Conservation (phyloP, 1,140 invertebrate species). For the Ceratina australensis region DNA sequence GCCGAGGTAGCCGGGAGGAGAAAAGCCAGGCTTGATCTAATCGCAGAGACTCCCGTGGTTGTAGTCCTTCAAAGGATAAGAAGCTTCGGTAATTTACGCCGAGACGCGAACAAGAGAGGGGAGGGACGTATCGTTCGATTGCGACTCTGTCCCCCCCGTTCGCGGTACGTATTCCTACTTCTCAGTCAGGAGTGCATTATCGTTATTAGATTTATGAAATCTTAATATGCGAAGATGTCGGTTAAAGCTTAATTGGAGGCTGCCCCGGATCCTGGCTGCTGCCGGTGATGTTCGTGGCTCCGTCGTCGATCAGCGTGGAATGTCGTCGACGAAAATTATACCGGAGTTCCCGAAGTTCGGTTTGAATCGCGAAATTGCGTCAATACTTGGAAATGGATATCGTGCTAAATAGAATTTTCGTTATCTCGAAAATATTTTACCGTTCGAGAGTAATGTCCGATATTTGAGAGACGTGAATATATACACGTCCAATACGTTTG, state of each 20-base stretch:
- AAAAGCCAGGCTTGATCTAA: conserved; percentile 52
- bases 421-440: not conserved
- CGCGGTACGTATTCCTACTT: no score
- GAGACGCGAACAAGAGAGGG: conserved; percentile 13
- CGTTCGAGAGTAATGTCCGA: no score
- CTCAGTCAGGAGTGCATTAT: conserved; percentile 13
- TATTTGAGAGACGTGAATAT: no score
- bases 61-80: conserved; percentile 60
- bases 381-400: not conserved
- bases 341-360: not conserved
- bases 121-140: not conserved
- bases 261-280: not conserved
- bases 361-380: conserved; percentile 19
- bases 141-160: no score
- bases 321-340: conserved; percentile 8
- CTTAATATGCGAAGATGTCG: conserved; percentile 22
- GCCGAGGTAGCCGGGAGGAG: not conserved
- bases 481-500: no score
- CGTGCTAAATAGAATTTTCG: conserved; percentile 7
- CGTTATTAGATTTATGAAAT: conserved; percentile 40
- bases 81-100: conserved; percentile 59
- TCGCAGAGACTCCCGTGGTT: conserved; percentile 49
- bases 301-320: conserved; percentile 12
- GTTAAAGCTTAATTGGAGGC: conserved; percentile 24
- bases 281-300: not conserved